phyloP scores from a whole-genome alignment of 1,140 invertebrate genomes.

The Octopus sinensis region DNA sequence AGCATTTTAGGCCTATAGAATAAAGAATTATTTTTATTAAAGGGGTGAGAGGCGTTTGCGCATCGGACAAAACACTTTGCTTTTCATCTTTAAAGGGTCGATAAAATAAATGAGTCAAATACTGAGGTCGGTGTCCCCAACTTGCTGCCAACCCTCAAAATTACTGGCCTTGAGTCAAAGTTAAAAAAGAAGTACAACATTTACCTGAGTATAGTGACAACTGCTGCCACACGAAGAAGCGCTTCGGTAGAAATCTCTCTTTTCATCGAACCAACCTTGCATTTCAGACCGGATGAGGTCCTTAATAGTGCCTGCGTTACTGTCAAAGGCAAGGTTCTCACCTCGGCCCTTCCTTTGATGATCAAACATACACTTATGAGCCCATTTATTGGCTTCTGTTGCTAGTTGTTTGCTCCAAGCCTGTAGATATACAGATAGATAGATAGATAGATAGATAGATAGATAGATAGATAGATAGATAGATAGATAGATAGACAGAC shows the following conservation, averaged over 20 bases:
- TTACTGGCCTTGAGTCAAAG: neutral
- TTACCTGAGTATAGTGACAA: conserved; percentile 36
- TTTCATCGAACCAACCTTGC: conserved; percentile 27
- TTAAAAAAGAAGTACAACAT: neutral
- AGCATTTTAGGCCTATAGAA: no score
- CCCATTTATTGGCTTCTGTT: conserved; percentile 27
- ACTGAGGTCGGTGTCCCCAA: no score
- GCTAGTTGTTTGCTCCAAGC: conserved; percentile 30
- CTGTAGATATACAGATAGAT: conserved; percentile 17
- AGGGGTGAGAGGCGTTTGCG: no score
- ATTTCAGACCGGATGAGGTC: conserved; percentile 22
- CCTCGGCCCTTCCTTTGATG: conserved; percentile 25
- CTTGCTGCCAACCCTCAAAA: neutral
- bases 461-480: neutral
- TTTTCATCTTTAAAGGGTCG: no score
- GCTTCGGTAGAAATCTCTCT: conserved; percentile 20
- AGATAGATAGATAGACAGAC: no score
- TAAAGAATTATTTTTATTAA: no score
- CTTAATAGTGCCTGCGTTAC: conserved; percentile 14
- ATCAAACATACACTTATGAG: conserved; percentile 26
- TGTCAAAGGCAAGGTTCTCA: conserved; percentile 30
- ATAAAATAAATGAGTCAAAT: no score
- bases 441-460: neutral
- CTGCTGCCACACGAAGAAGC: conserved; percentile 13
- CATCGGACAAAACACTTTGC: no score